These are phyloP conservation scores for Corythaixoides concolor DNA, from an alignment of 2,113 vertebrate genomes.

Conservation along the genomic window DNA sequence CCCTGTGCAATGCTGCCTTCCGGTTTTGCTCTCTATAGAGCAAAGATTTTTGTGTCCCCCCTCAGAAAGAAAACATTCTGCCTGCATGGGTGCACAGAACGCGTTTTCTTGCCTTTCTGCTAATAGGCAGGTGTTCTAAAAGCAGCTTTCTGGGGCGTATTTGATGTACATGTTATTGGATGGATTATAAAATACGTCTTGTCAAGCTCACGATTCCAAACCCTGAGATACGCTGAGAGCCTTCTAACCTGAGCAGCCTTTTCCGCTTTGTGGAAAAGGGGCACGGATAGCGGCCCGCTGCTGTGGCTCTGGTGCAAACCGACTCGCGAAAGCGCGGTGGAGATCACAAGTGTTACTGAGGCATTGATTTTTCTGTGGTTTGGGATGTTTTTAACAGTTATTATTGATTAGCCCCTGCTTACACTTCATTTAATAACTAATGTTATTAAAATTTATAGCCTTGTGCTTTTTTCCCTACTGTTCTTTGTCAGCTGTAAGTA, in stretches of 20 bases:
- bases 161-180: neutral
- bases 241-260: neutral
- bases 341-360: neutral
- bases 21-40: neutral
- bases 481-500: neutral
- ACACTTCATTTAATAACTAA: neutral
- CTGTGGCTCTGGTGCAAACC: neutral
- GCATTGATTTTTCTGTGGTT: neutral
- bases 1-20: neutral
- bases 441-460: neutral
- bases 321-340: neutral
- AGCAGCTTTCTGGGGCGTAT: neutral
- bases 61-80: neutral
- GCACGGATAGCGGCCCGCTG: neutral
- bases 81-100: neutral
- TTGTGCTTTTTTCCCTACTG: neutral
- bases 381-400: no score
- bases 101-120: neutral
- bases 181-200: neutral
- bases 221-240: neutral
- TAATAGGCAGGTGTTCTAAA: neutral
- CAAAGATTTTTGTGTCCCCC: neutral
- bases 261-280: neutral
- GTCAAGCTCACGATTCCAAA: neutral
- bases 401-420: neutral